Percentiles rank a stretch among this genome's conserved stretches.
These are phyloP conservation scores for Axis porcinus DNA, from an alignment of 2,113 vertebrate genomes.

Conservation along the genomic window DNA sequence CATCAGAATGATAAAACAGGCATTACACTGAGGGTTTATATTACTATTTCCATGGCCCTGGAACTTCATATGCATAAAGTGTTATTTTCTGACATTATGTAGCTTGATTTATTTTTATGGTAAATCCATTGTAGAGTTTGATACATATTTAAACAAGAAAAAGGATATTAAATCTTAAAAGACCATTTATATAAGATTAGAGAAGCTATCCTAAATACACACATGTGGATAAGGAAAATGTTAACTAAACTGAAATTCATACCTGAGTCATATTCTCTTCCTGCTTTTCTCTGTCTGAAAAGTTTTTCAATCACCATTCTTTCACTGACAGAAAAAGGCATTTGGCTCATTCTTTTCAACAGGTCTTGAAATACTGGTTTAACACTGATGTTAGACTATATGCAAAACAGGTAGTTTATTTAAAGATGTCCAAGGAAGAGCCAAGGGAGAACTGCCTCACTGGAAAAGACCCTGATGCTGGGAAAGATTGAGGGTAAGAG, in stretches of 20 bases:
- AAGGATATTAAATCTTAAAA: conserved; percentile 69
- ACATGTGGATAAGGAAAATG: conserved; percentile 20
- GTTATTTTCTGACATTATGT: conserved; percentile 41
- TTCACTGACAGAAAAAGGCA: background rate
- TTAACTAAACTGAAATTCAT: conserved; percentile 26
- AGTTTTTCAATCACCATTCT: background rate
- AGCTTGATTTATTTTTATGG: conserved; percentile 48
- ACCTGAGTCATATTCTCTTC: background rate
- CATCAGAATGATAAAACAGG: background rate
- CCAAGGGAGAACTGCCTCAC: background rate
- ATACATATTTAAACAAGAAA: conserved; percentile 60
- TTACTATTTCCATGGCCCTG: background rate
- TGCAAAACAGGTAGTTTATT: background rate
- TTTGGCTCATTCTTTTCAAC: background rate
- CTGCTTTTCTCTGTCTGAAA: background rate
- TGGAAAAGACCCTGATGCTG: background rate
- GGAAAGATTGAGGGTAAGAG: background rate
- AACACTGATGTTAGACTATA: background rate
- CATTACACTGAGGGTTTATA: background rate
- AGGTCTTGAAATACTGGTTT: background rate
- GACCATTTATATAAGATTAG: conserved; percentile 64
- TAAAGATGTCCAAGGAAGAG: background rate
- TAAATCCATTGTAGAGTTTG: conserved; percentile 42
- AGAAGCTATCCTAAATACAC: conserved; percentile 18
- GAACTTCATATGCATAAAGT: background rate